Conservation (phyloP, 2,113 vertebrate genomes). For the Euleptes europaea region DNA sequence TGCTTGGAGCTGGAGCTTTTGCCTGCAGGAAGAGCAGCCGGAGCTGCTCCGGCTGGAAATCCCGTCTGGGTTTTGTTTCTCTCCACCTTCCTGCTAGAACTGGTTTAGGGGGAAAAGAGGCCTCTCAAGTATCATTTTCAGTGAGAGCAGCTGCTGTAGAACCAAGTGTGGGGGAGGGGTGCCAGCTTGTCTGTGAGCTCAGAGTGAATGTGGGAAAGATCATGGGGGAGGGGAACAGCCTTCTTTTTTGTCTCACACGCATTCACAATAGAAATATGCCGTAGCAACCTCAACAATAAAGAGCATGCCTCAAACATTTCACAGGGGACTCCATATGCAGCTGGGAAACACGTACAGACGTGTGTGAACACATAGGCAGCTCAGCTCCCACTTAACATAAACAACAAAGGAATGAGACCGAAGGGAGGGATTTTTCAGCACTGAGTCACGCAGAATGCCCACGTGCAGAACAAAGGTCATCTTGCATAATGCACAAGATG, state of each 20-base stretch:
- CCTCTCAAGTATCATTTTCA: conserved; percentile 41
- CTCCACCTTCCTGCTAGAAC: neutral
- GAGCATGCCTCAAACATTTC: neutral
- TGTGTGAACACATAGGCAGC: neutral
- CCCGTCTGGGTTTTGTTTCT: neutral
- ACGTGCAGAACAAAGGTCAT: conserved; percentile 18
- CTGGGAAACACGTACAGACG: neutral
- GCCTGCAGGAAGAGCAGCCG: neutral
- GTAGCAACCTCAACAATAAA: neutral
- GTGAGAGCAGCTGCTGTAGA: neutral
- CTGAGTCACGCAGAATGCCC: neutral
- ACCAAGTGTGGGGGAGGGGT: rapidly evolving
- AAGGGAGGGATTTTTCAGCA: neutral
- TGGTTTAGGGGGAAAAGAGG: neutral
- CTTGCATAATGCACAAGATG: neutral
- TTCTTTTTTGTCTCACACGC: conserved; percentile 1
- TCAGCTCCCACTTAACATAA: neutral
- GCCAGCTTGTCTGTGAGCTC: rapidly evolving
- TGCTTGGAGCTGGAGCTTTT: neutral
- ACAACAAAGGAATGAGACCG: neutral
- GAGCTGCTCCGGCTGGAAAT: rapidly evolving
- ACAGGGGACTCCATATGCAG: neutral
- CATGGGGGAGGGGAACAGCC: neutral
- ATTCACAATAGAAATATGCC: conserved; percentile 16
- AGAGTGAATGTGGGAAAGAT: neutral